These are phyloP conservation scores for Ondatra zibethicus DNA, from an alignment of 2,113 vertebrate genomes.

Conservation along the genomic window DNA sequence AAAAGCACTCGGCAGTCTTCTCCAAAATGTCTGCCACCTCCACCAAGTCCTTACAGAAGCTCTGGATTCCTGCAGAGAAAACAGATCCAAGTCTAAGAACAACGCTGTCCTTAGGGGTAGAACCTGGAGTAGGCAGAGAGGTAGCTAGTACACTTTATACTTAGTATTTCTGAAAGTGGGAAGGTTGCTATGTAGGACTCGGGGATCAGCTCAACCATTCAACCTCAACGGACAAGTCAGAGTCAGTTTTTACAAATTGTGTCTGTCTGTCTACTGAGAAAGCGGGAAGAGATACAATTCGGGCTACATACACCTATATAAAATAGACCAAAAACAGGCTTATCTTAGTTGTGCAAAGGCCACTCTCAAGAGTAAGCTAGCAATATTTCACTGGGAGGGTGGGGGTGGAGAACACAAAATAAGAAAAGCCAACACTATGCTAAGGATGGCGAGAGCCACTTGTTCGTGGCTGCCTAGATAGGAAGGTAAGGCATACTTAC, in stretches of 20 bases:
- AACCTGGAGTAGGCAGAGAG: background rate
- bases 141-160: background rate
- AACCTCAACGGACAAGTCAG: background rate
- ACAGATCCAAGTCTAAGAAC: constrained; percentile 20
- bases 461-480: background rate
- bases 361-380: constrained; percentile 26
- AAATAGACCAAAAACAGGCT: background rate
- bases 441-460: background rate
- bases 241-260: background rate
- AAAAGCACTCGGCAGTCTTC: constrained; percentile 81
- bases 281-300: background rate
- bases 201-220: background rate
- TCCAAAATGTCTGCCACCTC: constrained; percentile 93
- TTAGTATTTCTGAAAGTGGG: background rate
- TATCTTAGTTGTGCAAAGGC: constrained; percentile 30
- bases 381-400: background rate
- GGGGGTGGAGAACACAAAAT: background rate
- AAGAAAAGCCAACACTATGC: background rate
- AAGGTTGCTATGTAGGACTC: background rate
- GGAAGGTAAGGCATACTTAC: background rate
- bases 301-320: background rate
- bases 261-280: background rate
- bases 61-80: constrained; percentile 89
- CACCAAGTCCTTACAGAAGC: constrained; percentile 93
- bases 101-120: background rate